Base-by-base conservation (phyloP, 2,797 vertebrate species). In the Streptopelia turtur region DNA sequence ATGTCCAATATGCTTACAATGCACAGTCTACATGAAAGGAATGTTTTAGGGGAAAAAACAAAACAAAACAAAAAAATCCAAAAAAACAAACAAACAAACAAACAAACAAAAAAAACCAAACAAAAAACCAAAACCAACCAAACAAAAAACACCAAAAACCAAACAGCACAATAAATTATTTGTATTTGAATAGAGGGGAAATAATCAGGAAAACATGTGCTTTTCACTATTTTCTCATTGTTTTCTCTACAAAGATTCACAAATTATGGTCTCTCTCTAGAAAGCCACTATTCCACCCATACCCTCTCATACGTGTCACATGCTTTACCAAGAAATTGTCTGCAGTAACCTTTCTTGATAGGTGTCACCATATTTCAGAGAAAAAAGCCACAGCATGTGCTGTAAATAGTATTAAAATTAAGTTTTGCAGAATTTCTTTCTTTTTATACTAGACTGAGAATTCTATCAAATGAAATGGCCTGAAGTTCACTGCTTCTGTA, bases 311-410 rank as follows among this genome's bases (percentile, higher is more conserved):
- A 72, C 37, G 70, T 7, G 1, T 85, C 82, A 78, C 79, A 90
- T 4, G 5, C 52, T 92, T 90, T 88, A 45, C 68, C 63, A 84
- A 90, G 60, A 80, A 95, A 94, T 92, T 92, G 60, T 92, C 95
- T 92, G 70, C 13, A 7, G 74, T 95, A 94, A 95, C 83, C 93
- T 95, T 92, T 95, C 81, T 69, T 95, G 87, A 92, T 95, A 94
- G 50, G 59, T 92, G 92, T 77, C 92, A 95, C 91, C 94, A 80
- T 96, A 93, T 95, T 94, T 96, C 84, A 71, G 37, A 79, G 60
- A 27, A 91, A 86, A 94, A 96, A 93, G 61, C 45, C 81, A 56
- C 45, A 89, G 87, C 47, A 80, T 61, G 49, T 84, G 59, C 78
- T 90, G 76, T 78, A 92, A 87, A 93, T 66, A 90, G 70, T 55